Evolutionary conservation across 92 coral and sea anemone species (phyloP).

Genomic region (Epizoanthus scotinus): DNA sequence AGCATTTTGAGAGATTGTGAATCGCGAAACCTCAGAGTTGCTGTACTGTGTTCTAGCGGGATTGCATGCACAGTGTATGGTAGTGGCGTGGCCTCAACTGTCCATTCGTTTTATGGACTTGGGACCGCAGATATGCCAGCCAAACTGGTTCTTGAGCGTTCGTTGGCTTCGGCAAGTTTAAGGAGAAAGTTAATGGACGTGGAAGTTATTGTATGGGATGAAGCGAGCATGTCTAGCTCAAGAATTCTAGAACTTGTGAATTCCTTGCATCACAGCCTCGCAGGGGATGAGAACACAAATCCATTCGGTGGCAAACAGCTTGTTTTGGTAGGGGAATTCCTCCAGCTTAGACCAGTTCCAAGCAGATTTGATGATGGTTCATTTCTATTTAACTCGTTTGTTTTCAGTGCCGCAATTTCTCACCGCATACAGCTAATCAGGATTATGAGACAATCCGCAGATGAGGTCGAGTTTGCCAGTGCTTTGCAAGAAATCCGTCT

Average conservation of each 20-base stretch:
- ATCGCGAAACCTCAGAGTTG: no score
- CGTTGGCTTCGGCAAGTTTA: no score
- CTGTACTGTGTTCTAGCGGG: no score
- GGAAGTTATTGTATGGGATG: no score
- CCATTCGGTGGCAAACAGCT: conserved; percentile 40
- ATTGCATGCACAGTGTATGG: no score
- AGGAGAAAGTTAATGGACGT: not conserved
- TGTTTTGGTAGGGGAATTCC: conserved; percentile 31
- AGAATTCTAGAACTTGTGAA: conserved; percentile 30
- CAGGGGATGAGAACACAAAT: not conserved
- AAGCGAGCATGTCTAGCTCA: conserved; percentile 25
- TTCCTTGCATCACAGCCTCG: conserved; percentile 19
- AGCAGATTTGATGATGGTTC: conserved; percentile 19
- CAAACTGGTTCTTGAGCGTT: no score
- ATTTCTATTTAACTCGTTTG: conserved; percentile 23
- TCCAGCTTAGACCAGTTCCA: conserved; percentile 38
- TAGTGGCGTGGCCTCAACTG: no score
- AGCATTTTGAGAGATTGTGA: no score
- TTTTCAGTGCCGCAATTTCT: conserved; percentile 22
- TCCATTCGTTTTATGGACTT: no score
- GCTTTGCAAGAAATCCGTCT: conserved; percentile 25
- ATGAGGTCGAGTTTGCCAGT: not conserved
- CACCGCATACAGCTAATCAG: conserved; percentile 19
- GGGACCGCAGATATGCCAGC: no score
- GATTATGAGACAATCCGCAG: conserved; percentile 2